Evolutionary conservation across 2,888 invertebrate species (phyloP).

Genomic region (Tyria jacobaeae): DNA sequence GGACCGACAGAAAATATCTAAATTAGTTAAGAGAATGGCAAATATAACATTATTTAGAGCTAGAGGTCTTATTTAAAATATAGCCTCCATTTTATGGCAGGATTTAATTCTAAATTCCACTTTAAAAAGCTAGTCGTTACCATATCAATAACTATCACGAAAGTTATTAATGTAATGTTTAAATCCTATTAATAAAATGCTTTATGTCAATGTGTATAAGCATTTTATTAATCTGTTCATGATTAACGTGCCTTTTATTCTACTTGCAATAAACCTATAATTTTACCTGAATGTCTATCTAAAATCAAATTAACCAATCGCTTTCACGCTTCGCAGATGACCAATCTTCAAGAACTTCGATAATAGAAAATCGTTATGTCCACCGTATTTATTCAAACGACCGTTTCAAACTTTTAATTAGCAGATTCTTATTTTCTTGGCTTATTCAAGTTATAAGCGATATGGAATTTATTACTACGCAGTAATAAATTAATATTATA

Average conservation of each 20-base stretch:
- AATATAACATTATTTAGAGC: too few relatives aligned
- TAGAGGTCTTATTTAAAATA: too few relatives aligned
- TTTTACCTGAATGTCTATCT: not conserved
- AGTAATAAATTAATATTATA: not conserved
- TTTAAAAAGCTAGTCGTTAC: too few relatives aligned
- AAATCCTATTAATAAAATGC: not conserved
- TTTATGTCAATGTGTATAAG: not conserved
- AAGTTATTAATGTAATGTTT: not conserved
- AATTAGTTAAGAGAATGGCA: too few relatives aligned
- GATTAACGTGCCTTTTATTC: not conserved
- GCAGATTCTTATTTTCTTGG: constrained; percentile 27
- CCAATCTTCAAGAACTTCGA: constrained; percentile 17
- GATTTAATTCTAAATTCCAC: too few relatives aligned
- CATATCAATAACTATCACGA: not conserved
- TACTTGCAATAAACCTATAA: not conserved
- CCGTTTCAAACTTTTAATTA: constrained; percentile 39
- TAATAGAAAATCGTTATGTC: constrained; percentile 18
- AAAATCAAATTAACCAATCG: constrained; percentile 6
- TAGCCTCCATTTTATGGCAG: too few relatives aligned
- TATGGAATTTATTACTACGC: not conserved
- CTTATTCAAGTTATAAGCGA: constrained; percentile 12
- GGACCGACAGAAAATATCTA: too few relatives aligned
- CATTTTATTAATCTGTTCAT: not conserved
- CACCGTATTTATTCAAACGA: constrained; percentile 26
- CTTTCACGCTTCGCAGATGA: constrained; percentile 8